A percentile compares a stretch with the other conserved stretches of the same genome.
Evolutionary conservation across 30 jellyfish, hydroid and myxozoan species (phyloP).

Genomic region (Turritopsis rubra): DNA sequence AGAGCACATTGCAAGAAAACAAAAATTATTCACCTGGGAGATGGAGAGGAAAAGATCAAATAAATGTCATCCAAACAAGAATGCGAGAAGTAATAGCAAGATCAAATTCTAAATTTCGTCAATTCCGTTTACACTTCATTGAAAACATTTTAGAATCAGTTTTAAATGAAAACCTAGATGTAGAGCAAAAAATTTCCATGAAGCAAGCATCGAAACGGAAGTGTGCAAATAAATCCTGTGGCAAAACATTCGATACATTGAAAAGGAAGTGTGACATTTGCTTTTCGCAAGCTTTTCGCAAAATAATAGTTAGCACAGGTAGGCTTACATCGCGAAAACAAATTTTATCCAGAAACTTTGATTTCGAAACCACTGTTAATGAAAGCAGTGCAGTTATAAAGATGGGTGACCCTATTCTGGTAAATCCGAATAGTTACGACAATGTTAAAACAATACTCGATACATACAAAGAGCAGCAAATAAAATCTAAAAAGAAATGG

Average conservation of each 20-base stretch:
- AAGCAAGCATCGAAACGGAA: neutral
- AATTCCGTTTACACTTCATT: conserved; percentile 2
- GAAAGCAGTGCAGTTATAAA: neutral
- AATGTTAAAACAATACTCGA: neutral
- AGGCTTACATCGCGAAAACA: neutral
- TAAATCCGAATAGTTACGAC: neutral
- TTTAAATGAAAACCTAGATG: conserved; percentile 3
- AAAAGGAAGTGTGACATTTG: conserved; percentile 15
- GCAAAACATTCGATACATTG: neutral
- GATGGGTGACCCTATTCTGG: neutral
- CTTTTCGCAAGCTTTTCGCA: neutral
- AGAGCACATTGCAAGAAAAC: neutral
- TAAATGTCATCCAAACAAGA: neutral
- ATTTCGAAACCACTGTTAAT: neutral
- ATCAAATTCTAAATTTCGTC: neutral
- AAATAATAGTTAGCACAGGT: neutral
- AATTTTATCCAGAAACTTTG: neutral
- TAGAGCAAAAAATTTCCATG: neutral
- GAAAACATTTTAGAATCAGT: conserved; percentile 1
- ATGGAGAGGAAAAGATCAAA: neutral
- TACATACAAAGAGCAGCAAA: neutral
- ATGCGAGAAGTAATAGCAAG: conserved; percentile 1
- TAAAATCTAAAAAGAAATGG: neutral
- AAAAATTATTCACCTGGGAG: neutral
- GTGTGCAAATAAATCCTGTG: neutral